Evolutionary conservation across 2,797 vertebrate genomes (phyloP).

Genomic region (Mionectes olivaceus): DNA sequence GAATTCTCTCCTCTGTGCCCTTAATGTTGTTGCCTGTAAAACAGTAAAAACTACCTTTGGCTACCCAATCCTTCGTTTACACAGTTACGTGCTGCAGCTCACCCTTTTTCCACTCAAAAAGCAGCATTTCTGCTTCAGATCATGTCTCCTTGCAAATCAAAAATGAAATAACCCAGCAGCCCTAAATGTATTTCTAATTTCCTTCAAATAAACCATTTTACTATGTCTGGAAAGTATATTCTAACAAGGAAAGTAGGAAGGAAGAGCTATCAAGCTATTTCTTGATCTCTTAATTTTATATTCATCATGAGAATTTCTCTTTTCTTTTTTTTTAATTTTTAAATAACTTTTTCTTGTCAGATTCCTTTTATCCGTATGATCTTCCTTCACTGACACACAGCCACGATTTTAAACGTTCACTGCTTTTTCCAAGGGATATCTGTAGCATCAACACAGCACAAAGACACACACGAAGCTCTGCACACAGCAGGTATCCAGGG

Average conservation of each 20-base stretch:
- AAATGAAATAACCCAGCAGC: slow-evolving; percentile 60
- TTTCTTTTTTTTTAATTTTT: neutral
- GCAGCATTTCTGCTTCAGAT: slow-evolving; percentile 7
- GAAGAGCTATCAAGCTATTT: neutral
- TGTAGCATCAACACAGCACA: rapidly evolving
- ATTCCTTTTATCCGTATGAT: neutral
- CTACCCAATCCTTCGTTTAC: neutral
- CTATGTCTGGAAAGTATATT: slow-evolving; percentile 23
- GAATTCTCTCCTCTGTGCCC: neutral
- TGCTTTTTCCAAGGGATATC: neutral
- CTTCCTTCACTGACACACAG: neutral
- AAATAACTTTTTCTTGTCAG: neutral
- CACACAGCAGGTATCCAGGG: neutral
- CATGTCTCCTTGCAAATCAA: slow-evolving; percentile 13
- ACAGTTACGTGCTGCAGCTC: neutral
- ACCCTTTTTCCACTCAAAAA: slow-evolving; percentile 4
- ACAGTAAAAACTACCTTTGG: neutral
- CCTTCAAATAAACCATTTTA: slow-evolving; percentile 54
- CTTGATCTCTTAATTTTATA: neutral
- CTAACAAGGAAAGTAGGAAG: neutral
- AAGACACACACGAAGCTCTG: neutral
- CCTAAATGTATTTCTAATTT: slow-evolving; percentile 60
- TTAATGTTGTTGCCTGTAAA: neutral
- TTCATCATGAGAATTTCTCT: neutral
- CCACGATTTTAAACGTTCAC: neutral